Percentiles rank a stretch among this genome's conserved stretches.
phyloP scores from a whole-genome alignment of 1,140 invertebrate species.

The Zaprionus camerounensis region DNA sequence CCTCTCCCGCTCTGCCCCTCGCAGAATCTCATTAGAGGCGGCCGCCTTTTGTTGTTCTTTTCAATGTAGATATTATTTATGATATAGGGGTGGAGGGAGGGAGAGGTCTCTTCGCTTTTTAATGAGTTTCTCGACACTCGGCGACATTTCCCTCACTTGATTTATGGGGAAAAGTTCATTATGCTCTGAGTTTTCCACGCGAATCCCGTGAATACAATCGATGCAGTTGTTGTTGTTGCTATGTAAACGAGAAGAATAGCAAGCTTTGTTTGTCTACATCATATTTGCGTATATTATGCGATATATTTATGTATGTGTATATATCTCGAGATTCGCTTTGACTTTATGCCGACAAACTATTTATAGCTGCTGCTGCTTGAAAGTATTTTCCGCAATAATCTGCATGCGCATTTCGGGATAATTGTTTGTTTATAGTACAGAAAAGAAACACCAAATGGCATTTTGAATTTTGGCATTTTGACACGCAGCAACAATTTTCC shows the following conservation, averaged over 20 bases:
- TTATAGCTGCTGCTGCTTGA: slow-evolving; percentile 8
- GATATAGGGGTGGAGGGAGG: slow-evolving; percentile 6
- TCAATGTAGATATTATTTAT: slow-evolving; percentile 37
- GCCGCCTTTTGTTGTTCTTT: slow-evolving; percentile 36
- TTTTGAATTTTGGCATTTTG: slow-evolving; percentile 56
- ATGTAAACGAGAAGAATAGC: slow-evolving; percentile 37
- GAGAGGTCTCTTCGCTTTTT: slow-evolving; percentile 25
- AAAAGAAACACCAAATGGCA: slow-evolving; percentile 45
- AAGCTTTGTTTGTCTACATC: slow-evolving; percentile 27
- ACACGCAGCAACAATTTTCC: slow-evolving; percentile 42
- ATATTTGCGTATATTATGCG: background rate
- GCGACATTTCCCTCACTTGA: slow-evolving; percentile 37
- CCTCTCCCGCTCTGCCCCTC: background rate
- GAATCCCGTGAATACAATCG: slow-evolving; percentile 13
- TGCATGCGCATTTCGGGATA: slow-evolving; percentile 45
- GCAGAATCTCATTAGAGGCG: slow-evolving; percentile 33
- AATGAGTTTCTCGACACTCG: slow-evolving; percentile 50
- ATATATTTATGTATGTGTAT: background rate
- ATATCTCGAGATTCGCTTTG: slow-evolving; percentile 23
- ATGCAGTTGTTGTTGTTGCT: slow-evolving; percentile 23
- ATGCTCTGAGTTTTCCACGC: slow-evolving; percentile 6
- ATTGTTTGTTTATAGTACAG: slow-evolving; percentile 48
- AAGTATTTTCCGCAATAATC: slow-evolving; percentile 35
- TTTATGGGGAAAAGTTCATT: slow-evolving; percentile 46
- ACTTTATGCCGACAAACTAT: slow-evolving; percentile 47